Evolutionary conservation across 2,888 invertebrate species (phyloP), one percentile per base, ranked within the genome.

Genomic region (Drosophila falleni): DNA sequence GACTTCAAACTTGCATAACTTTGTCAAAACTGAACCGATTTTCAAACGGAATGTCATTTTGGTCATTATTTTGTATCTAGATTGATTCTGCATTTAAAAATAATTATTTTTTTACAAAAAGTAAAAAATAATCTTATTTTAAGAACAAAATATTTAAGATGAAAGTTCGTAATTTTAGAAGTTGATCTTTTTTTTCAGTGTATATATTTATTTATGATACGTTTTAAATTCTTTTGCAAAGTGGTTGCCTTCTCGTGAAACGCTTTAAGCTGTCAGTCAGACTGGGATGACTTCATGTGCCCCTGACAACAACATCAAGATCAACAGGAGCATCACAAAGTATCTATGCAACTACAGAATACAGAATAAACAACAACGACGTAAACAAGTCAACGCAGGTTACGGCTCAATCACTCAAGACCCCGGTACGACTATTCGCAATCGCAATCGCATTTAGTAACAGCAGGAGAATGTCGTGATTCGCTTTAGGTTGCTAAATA

Each of bases 351-450:
- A 54, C 50, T 31, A 33, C 49, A 13, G 10, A 35, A 35, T 16
- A 49, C n/a, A n/a, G n/a, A n/a, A n/a, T n/a, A n/a, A n/a, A n/a
- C n/a, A n/a, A n/a, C n/a, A 81, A 54, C 26, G 26, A 82, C 74
- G 87, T 85, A 85, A 85, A 85, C 85, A 87, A 87, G 85, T 87
- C 87, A 85, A 71, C 69, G 58, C 74, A 71, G 82, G 33, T 80
- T 87, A 80, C 71, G 71, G 71, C 85, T 85, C 85, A 85, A 85
- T 85, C 81, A 76, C 80, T 81, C 85, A 85, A 72, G 68, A 72
- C 59, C 37, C 23, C 23, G 49, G 31, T 46, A 26, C n/a, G 26
- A 39, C 26, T 15, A 26, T 53, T 53, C 15, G 37, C 39, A 53
- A 15, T 39, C 53, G 41, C 44, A 39, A 15, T 39, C 53, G 41